phyloP scores from a whole-genome alignment of 2,888 invertebrate genomes.

The Brachyptera putata region DNA sequence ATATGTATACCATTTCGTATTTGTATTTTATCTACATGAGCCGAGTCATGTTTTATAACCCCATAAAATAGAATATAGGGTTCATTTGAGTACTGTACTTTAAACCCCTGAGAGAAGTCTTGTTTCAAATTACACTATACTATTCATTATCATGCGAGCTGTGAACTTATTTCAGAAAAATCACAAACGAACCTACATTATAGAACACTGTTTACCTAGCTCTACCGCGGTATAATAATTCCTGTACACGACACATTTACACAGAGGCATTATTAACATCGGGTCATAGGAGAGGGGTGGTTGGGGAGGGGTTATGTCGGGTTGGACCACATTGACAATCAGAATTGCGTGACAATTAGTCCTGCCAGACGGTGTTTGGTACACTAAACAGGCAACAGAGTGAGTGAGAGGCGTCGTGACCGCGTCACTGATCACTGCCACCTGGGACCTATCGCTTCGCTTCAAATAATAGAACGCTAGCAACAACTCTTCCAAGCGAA shows the following conservation, averaged over 20 bases:
- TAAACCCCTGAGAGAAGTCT: background rate
- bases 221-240: too few species aligned
- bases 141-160: too few species aligned
- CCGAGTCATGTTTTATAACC: background rate
- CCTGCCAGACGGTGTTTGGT: background rate
- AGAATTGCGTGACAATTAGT: conserved; percentile 20
- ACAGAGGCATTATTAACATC: background rate
- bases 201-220: too few species aligned
- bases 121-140: too few species aligned
- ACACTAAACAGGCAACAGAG: background rate
- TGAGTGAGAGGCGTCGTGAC: background rate
- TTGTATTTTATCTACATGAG: too few species aligned
- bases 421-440: conserved; percentile 1
- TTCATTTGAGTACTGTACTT: background rate
- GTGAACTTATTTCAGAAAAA: too few species aligned
- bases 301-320: too few species aligned
- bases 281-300: background rate
- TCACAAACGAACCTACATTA: too few species aligned
- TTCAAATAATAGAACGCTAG: too few species aligned
- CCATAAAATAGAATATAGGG: background rate
- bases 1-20: too few species aligned
- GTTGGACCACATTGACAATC: background rate
- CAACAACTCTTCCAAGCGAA: too few species aligned
- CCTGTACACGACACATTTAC: background rate
- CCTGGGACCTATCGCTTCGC: too few species aligned